These are phyloP conservation scores for Zaprionus lineosus DNA, from an alignment of 2,888 invertebrate genomes.

Conservation along the genomic window DNA sequence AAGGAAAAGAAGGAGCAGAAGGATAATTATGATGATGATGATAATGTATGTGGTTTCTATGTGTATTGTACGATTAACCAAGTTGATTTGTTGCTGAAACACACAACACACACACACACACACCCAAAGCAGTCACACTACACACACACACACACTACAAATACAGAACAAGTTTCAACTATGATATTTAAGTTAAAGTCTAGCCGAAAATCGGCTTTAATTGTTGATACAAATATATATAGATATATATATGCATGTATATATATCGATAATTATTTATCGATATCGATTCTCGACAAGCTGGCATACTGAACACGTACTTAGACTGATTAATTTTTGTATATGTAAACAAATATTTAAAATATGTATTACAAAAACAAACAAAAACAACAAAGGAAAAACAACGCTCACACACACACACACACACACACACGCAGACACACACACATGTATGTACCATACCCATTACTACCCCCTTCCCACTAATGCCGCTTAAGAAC, in stretches of 20 bases:
- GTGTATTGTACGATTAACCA: slow-evolving; percentile 49
- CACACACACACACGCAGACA: no score
- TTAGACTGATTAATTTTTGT: slow-evolving; percentile 79
- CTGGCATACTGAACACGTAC: slow-evolving; percentile 44
- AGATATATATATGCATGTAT: slow-evolving; percentile 15
- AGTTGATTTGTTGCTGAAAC: slow-evolving; percentile 50
- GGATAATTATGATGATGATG: slow-evolving; percentile 22
- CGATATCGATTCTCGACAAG: no score
- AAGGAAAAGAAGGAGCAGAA: no score
- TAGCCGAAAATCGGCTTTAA: slow-evolving; percentile 17
- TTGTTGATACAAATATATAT: slow-evolving; percentile 30
- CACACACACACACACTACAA: slow-evolving; percentile 28
- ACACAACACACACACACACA: slow-evolving; percentile 28
- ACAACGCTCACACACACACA: neutral
- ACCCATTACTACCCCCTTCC: slow-evolving; percentile 17
- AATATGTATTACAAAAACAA: slow-evolving; percentile 38
- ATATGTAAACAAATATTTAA: slow-evolving; percentile 55
- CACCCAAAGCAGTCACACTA: slow-evolving; percentile 21
- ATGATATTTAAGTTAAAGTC: slow-evolving; percentile 42
- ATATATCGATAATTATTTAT: no score
- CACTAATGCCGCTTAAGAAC: slow-evolving; percentile 46
- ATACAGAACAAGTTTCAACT: slow-evolving; percentile 39
- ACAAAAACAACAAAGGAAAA: slow-evolving; percentile 1
- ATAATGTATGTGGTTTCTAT: slow-evolving; percentile 50
- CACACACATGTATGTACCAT: slow-evolving; percentile 3